These are phyloP conservation scores for Lumbricus terrestris DNA, from an alignment of 2,888 invertebrate genomes.

Conservation along the genomic window DNA sequence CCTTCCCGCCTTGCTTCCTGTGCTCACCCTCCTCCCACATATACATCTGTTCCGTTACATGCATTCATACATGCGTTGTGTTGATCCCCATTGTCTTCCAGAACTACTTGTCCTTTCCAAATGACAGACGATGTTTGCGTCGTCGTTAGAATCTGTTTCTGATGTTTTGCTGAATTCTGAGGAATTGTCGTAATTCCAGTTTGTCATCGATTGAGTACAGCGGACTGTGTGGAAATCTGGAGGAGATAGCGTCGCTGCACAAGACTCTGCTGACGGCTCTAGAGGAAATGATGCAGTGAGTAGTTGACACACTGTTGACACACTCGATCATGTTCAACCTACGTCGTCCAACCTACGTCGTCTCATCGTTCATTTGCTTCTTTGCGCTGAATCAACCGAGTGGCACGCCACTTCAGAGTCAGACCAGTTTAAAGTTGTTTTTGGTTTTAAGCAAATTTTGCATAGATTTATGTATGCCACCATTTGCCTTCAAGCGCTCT, in stretches of 20 bases:
- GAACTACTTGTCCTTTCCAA: not conserved
- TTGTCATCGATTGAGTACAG: conserved; percentile 81
- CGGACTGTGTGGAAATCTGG: conserved; percentile 82
- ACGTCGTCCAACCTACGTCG: not conserved
- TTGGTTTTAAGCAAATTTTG: no score
- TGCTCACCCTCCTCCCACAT: not conserved
- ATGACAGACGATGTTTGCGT: not conserved
- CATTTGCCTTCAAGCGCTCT: no score
- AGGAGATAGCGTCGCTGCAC: conserved; percentile 81
- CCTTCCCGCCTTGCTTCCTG: not conserved
- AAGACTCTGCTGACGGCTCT: conserved; percentile 76
- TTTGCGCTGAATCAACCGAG: no score
- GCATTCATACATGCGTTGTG: no score
- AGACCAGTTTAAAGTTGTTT: not conserved
- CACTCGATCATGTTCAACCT: not conserved
- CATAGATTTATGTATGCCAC: no score
- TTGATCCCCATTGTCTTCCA: not conserved
- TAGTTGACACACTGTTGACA: conserved; percentile 24
- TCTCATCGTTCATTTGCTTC: not conserved
- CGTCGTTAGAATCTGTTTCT: not conserved
- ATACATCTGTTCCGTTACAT: no score
- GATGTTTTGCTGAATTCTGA: not conserved
- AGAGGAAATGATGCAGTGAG: conserved; percentile 74
- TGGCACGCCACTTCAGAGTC: not conserved
- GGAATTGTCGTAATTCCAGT: conserved; percentile 63